A percentile compares a stretch with the other conserved stretches of the same genome.
phyloP scores from a whole-genome alignment of 2,113 vertebrate genomes.

The Percina caprodes region DNA sequence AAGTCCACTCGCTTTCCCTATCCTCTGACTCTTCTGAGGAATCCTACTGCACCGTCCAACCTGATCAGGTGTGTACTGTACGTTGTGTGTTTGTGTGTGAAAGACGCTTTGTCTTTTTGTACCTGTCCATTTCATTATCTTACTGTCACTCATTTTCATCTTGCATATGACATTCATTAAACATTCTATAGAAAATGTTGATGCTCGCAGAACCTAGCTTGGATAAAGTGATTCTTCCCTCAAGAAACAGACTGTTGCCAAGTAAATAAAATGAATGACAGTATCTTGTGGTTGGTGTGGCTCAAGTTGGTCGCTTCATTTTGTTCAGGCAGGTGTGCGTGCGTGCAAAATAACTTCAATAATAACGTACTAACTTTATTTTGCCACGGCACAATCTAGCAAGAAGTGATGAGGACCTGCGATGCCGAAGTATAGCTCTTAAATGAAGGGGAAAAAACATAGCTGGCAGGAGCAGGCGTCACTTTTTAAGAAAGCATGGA shows the following conservation, averaged over 20 bases:
- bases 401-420: no score
- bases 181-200: background rate
- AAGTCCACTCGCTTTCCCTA: conserved; percentile 90
- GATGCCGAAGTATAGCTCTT: no score
- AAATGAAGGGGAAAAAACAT: no score
- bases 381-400: no score
- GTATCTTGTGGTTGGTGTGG: background rate
- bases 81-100: background rate
- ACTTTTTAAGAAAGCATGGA: no score
- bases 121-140: background rate
- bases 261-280: background rate
- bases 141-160: background rate
- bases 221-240: no score
- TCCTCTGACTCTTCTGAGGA: conserved; percentile 91
- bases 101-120: background rate
- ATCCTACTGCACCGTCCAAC: conserved; percentile 89
- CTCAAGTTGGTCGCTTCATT: background rate
- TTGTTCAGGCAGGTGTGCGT: background rate
- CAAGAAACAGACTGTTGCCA: background rate
- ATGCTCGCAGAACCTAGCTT: background rate
- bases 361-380: no score
- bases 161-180: background rate
- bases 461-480: no score
- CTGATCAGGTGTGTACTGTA: conserved; percentile 86
- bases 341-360: no score